Conservation (phyloP, 2,888 invertebrate species). For the Scaptomyza flava region DNA sequence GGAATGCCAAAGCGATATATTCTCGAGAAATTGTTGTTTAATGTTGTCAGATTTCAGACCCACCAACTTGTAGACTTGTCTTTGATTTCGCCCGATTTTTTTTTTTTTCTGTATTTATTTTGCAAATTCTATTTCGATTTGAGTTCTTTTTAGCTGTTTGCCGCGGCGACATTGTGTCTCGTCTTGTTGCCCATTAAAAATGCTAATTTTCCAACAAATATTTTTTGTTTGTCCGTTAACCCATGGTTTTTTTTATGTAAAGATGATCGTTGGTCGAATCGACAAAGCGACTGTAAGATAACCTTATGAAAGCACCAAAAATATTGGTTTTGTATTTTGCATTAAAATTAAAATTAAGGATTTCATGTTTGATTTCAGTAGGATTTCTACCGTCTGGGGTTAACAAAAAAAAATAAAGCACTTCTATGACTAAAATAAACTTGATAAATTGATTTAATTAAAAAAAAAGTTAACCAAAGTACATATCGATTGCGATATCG, state of each 20-base stretch:
- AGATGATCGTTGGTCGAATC: too few species aligned
- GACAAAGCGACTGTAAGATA: too few species aligned
- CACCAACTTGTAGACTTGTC: neutral
- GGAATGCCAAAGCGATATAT: conserved; percentile 45
- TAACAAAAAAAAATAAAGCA: conserved; percentile 1
- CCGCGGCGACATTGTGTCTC: conserved; percentile 75
- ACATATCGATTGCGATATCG: neutral
- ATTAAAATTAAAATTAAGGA: too few species aligned
- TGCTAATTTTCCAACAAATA: conserved; percentile 62
- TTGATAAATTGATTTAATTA: conserved; percentile 34
- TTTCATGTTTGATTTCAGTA: too few species aligned
- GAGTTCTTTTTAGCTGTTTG: conserved; percentile 12
- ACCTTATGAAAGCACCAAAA: too few species aligned
- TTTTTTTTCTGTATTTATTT: too few species aligned
- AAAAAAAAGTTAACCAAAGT: too few species aligned
- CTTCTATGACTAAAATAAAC: neutral
- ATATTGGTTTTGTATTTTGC: too few species aligned
- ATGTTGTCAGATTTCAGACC: conserved; percentile 39
- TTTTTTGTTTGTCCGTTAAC: too few species aligned
- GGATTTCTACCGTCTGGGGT: too few species aligned
- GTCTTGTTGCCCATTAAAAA: conserved; percentile 71
- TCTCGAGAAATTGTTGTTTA: conserved; percentile 68
- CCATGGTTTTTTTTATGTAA: too few species aligned
- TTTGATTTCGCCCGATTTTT: conserved; percentile 51
- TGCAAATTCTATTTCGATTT: conserved; percentile 54